A percentile compares a stretch with the other conserved stretches of the same genome.
Evolutionary conservation across 2,797 vertebrate genomes (phyloP).

Genomic region (Euphonia xanthogaster): DNA sequence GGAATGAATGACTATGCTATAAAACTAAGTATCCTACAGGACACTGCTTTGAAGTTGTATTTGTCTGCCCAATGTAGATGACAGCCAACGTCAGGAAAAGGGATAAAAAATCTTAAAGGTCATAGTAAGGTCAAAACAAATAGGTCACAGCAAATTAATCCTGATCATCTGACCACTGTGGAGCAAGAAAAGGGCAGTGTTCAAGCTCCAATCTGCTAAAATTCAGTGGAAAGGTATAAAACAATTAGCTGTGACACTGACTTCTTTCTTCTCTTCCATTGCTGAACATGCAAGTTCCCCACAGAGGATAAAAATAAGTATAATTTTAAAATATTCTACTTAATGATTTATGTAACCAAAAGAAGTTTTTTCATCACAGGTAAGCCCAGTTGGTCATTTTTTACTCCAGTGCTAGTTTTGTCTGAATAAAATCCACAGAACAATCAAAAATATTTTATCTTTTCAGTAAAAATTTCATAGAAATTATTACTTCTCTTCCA

Average conservation of each 20-base stretch:
- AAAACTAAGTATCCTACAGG: conserved; percentile 60
- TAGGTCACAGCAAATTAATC: conserved; percentile 77
- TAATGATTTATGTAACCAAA: neutral
- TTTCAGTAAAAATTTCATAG: neutral
- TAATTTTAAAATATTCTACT: neutral
- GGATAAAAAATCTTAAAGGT: conserved; percentile 66
- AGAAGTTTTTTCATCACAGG: neutral
- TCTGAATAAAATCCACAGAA: neutral
- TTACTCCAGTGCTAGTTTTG: neutral
- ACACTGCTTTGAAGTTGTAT: conserved; percentile 66
- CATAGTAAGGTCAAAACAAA: conserved; percentile 72
- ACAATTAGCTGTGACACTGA: neutral
- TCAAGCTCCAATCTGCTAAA: conserved; percentile 34
- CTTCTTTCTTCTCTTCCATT: conserved; percentile 6
- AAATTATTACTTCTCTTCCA: neutral
- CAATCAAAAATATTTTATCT: neutral
- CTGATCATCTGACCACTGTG: conserved; percentile 63
- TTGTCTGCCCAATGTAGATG: conserved; percentile 53
- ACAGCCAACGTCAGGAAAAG: conserved; percentile 55
- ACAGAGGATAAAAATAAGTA: neutral
- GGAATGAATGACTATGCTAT: conserved; percentile 52
- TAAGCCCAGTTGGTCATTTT: neutral
- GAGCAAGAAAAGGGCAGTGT: conserved; percentile 44
- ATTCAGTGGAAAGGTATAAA: conserved; percentile 44
- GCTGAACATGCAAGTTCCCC: neutral